Conservation (phyloP, 2,888 invertebrate species). For the Ganaspis brasiliensis region DNA sequence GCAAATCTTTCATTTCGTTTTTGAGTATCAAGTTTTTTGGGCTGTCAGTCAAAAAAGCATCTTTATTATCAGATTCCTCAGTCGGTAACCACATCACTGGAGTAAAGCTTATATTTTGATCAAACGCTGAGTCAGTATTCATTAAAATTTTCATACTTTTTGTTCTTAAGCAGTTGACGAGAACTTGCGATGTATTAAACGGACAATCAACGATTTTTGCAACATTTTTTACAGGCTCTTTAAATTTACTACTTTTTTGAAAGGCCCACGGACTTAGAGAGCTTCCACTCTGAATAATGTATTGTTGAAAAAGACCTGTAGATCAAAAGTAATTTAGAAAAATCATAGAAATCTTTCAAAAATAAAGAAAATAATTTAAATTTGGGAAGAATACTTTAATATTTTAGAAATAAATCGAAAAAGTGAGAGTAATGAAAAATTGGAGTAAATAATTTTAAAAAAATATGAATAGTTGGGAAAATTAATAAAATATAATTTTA, state of each 20-base stretch:
- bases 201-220: not conserved
- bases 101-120: not conserved
- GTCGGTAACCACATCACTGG: constrained; percentile 6
- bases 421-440: too few species aligned
- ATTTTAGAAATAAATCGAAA: too few species aligned
- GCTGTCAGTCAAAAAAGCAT: constrained; percentile 59
- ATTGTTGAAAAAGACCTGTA: constrained; percentile 64
- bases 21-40: constrained; percentile 54
- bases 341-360: too few species aligned
- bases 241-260: constrained; percentile 46
- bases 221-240: constrained; percentile 47
- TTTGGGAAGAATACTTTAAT: too few species aligned
- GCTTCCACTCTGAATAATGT: constrained; percentile 60
- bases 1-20: constrained; percentile 57
- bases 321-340: not conserved
- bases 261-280: constrained; percentile 55
- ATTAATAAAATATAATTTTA: too few species aligned
- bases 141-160: constrained; percentile 12
- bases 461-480: too few species aligned
- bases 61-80: constrained; percentile 55
- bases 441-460: too few species aligned
- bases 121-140: not conserved
- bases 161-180: not conserved
- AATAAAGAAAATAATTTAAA: too few species aligned
- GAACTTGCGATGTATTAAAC: not conserved